These are phyloP conservation scores for Sericinus montela DNA, from an alignment of 2,888 invertebrate genomes.

Conservation along the genomic window DNA sequence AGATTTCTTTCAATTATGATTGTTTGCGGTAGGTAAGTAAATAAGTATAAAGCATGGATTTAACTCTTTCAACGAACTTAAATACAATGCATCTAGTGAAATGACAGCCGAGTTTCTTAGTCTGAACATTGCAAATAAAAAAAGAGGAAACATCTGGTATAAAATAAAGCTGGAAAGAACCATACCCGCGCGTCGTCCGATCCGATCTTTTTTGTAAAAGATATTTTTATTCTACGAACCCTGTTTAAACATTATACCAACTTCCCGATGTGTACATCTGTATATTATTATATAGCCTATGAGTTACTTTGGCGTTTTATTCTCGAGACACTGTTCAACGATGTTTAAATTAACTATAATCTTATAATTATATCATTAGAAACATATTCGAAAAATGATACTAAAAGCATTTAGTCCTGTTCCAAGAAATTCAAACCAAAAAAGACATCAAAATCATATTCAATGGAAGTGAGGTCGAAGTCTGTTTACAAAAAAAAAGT, in stretches of 20 bases:
- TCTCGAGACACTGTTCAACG: too few species aligned
- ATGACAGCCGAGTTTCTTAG: conserved; percentile 14
- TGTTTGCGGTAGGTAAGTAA: conserved; percentile 8
- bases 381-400: background rate
- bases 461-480: conserved; percentile 41
- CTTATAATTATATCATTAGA: background rate
- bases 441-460: conserved; percentile 54
- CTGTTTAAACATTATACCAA: conserved; percentile 7
- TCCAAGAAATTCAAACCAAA: conserved; percentile 26
- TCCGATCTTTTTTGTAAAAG: conserved; percentile 17
- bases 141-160: conserved; percentile 21
- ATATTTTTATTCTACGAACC: conserved; percentile 17
- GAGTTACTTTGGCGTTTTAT: too few species aligned
- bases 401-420: background rate
- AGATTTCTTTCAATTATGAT: background rate
- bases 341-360: background rate
- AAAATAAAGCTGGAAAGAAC: conserved; percentile 16
- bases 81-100: conserved; percentile 14
- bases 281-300: background rate
- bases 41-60: conserved; percentile 9
- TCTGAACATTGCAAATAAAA: conserved; percentile 17
- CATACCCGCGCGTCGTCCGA: conserved; percentile 11
- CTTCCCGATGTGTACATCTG: conserved; percentile 3
- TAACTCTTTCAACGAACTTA: conserved; percentile 14
- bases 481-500: conserved; percentile 48